Conservation (phyloP, 2,797 vertebrate genomes). For the Mionectes olivaceus region DNA sequence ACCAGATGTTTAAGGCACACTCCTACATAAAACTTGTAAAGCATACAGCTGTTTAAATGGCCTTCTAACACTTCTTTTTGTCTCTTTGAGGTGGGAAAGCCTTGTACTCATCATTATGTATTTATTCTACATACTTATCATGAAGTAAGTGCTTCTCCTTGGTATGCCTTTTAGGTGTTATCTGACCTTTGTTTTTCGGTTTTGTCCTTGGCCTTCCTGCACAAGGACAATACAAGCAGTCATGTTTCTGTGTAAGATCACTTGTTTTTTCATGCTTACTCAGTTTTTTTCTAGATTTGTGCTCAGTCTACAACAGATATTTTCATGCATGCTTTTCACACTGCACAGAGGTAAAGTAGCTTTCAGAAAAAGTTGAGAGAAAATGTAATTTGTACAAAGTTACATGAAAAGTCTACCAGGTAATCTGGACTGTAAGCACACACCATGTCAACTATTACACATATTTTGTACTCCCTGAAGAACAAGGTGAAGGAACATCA, state of each 20-base stretch:
- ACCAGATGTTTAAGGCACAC: background rate
- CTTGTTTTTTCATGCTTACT: background rate
- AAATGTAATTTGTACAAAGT: background rate
- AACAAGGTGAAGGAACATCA: background rate
- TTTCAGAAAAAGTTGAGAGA: background rate
- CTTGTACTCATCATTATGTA: constrained; percentile 84
- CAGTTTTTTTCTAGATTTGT: background rate
- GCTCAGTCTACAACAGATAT: background rate
- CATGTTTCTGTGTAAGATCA: background rate
- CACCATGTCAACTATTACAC: background rate
- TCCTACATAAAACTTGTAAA: background rate
- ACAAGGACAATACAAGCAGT: background rate
- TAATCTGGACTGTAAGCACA: background rate
- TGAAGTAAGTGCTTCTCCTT: constrained; percentile 81
- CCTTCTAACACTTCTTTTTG: constrained; percentile 49
- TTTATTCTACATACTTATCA: constrained; percentile 83
- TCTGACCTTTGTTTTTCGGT: background rate
- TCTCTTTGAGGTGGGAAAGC: constrained; percentile 84
- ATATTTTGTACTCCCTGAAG: background rate
- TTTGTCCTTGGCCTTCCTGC: background rate
- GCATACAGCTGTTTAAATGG: background rate
- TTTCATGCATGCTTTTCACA: background rate
- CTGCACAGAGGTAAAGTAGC: background rate
- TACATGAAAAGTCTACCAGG: background rate
- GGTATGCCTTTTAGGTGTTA: background rate